A percentile compares a stretch with the other conserved stretches of the same genome.
Conservation (phyloP, 2,113 vertebrate genomes). For the Hassar affinis region DNA sequence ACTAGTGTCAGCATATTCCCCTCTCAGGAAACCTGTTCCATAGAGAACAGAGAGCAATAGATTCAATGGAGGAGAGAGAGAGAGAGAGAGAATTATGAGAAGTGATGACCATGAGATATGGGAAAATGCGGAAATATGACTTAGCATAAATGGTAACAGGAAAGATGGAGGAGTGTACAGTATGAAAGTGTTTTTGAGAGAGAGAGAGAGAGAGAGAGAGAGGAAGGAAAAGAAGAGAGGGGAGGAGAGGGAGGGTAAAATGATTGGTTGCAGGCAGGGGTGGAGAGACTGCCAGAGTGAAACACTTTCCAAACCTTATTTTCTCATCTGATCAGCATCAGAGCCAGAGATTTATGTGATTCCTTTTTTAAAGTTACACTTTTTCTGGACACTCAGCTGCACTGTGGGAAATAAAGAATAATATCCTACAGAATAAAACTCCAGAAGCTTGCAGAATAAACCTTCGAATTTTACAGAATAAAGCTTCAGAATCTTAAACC, state of each 20-base stretch:
- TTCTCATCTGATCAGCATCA: slow-evolving; percentile 18
- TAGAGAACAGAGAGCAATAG: not conserved
- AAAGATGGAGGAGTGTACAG: slow-evolving; percentile 27
- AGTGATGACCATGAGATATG: not conserved
- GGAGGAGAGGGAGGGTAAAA: slow-evolving; percentile 27
- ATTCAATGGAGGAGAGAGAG: not conserved
- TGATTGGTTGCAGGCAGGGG: slow-evolving; percentile 70
- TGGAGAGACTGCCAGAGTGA: slow-evolving; percentile 63
- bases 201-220: not conserved
- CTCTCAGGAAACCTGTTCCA: not conserved
- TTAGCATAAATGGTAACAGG: slow-evolving; percentile 37
- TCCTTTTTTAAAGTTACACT: not conserved
- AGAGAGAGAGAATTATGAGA: not conserved
- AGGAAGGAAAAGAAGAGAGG: not conserved
- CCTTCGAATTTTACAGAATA: not conserved
- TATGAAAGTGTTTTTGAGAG: not conserved
- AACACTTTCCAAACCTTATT: slow-evolving; percentile 10
- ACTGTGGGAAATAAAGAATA: not conserved
- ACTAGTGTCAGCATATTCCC: not conserved
- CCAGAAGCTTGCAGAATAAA: not conserved
- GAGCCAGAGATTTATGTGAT: not conserved
- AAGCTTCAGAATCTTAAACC: not conserved
- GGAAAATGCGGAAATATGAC: not conserved
- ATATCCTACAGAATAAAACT: not conserved
- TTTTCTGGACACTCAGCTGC: not conserved